A percentile compares a stretch with the other conserved stretches of the same genome.
Conservation (phyloP, 2,888 invertebrate species). For the Erebia palarica region DNA sequence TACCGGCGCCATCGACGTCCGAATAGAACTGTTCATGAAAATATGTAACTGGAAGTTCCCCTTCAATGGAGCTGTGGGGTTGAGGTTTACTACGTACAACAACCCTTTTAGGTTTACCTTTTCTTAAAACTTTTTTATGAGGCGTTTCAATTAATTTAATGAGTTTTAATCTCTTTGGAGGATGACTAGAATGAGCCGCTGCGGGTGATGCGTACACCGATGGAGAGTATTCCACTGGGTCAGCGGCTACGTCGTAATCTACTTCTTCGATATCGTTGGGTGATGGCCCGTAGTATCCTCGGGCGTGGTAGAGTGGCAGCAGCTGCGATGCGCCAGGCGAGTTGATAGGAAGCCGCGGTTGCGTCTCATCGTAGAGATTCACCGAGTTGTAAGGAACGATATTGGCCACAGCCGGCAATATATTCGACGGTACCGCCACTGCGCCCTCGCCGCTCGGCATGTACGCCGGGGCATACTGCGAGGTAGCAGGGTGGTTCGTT, state of each 20-base stretch:
- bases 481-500: constrained; percentile 74
- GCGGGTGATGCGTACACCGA: constrained; percentile 54
- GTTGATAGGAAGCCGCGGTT: constrained; percentile 52
- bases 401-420: constrained; percentile 62
- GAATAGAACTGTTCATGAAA: constrained; percentile 79
- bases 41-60: constrained; percentile 68
- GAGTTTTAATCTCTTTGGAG: constrained; percentile 68
- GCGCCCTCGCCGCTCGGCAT: constrained; percentile 71
- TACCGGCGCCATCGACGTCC: constrained; percentile 71
- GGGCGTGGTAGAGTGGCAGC: constrained; percentile 71
- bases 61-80: constrained; percentile 49
- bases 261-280: constrained; percentile 65
- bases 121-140: constrained; percentile 63
- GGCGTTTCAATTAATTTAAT: constrained; percentile 65
- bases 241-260: constrained; percentile 64
- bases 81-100: constrained; percentile 54
- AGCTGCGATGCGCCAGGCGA: constrained; percentile 64
- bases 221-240: constrained; percentile 57
- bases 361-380: constrained; percentile 64
- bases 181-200: constrained; percentile 47
- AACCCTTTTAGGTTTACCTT: constrained; percentile 67
- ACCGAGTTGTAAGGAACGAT: constrained; percentile 65
- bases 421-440: constrained; percentile 65
- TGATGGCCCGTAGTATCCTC: constrained; percentile 75
- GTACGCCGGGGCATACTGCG: constrained; percentile 76